Evolutionary conservation across 2,113 vertebrate species (phyloP), one percentile per base, ranked within the genome.

Genomic region (Kryptolebias marmoratus): DNA sequence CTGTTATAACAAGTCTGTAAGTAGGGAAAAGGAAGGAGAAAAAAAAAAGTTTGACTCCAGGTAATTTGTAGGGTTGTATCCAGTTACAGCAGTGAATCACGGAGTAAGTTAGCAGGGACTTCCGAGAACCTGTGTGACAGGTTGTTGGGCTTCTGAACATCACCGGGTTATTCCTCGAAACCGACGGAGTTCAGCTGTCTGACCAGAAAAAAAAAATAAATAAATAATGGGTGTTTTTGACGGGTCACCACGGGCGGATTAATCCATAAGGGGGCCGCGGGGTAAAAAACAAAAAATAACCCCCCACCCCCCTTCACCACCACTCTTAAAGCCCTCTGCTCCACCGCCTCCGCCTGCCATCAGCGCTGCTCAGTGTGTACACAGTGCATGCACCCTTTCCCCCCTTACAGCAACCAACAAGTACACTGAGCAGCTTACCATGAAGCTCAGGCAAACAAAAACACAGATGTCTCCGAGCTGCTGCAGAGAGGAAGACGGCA

Each of bases 41-140:
- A 5, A 42, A 8, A 42, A 42, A 42, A 42, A 42, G 39, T 42
- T 42, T 42, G 9, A 18, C 10, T 11, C 61, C 8, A 11, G 44
- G 4, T 42, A 42, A 42, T 42, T 5, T 6, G 39, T 42, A 42
- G 39, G 39, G 39, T 42, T 42, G 52, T 64, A 61, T 75, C 58
- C 5, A 64, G 53, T 75, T 77, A 47, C 75, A 49, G 78, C 42
- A 81, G 57, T 58, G 65, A 70, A 30, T 80, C 64, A 44, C 47
- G 49, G 18, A 31, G 47, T 36, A 44, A 67, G 13, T 67, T 77
- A 50, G 77, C 53, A 80, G 75, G 77, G 52, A 67, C 74, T 84
- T 83, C 71, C 58, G 55, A 88, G 77, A 91, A 89, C 89, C 77
- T 75, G 87, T 77, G 76, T 89, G 89, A 90, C 90, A 92, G 86